Conservation (phyloP, 2,797 vertebrate species). For the Malacoraja senta region DNA sequence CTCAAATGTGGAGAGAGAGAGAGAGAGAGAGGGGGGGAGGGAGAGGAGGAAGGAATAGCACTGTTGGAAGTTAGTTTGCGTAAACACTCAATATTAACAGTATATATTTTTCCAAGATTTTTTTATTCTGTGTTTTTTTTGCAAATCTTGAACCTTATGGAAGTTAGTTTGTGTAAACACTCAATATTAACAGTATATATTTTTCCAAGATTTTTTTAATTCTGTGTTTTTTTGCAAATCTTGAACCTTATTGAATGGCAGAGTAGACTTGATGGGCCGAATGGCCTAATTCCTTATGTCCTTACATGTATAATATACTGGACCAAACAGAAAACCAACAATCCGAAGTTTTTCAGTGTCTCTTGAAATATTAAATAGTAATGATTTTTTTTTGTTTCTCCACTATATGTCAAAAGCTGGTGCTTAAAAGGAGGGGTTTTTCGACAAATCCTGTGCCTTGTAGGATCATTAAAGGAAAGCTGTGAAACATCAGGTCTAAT, state of each 20-base stretch:
- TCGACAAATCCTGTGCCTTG: background rate
- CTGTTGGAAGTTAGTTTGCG: background rate
- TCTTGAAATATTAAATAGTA: slow-evolving; percentile 8
- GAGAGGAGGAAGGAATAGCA: too few species aligned
- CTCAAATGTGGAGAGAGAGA: background rate
- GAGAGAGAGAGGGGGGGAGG: too few species aligned
- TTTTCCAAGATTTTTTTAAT: background rate
- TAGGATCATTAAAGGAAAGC: background rate
- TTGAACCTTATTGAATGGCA: too few species aligned
- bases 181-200: background rate
- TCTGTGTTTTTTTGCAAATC: background rate
- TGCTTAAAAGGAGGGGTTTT: background rate
- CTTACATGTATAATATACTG: background rate
- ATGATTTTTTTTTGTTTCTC: background rate
- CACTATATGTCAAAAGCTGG: background rate
- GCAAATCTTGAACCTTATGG: too few species aligned
- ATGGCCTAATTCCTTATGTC: too few species aligned
- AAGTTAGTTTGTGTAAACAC: background rate
- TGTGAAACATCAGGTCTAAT: background rate
- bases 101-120: background rate
- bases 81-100: background rate
- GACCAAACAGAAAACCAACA: background rate
- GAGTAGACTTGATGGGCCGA: too few species aligned
- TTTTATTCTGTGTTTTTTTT: background rate
- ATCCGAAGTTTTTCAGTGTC: background rate